Base-by-base conservation (phyloP, 2,888 invertebrate species). In the Tinea trinotella region DNA sequence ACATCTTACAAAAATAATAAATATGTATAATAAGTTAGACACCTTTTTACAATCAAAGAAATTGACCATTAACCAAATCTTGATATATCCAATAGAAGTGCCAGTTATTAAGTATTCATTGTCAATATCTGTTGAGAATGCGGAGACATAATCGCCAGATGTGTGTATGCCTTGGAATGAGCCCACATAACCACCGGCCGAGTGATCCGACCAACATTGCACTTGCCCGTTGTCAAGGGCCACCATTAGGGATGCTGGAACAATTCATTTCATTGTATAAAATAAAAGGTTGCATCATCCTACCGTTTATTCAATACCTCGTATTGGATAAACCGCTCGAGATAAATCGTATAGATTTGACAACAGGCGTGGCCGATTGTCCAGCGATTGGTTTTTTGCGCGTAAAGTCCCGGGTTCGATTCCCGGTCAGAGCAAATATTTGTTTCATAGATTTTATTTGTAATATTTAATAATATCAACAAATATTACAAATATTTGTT, bases 131-230 rank as follows among this genome's bases (percentile, higher is more conserved):
- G 93, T 91, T 30, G 89, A 80, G 85, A 96, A 88, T 15, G 91
- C 84, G 12, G 91, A 79, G 46, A 91, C 90, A 64, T 90, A 91
- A 70, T 88, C 87, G 3, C 90, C 90, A 2, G 88, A 79, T 20
- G 88, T 86, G 70, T 94, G 93, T 36, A 91, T 88, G 2, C 90
- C 91, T 40, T 81, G 87, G 74, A 94, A 95, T 19, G 91, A 86
- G 24, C 88, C 89, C 55, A 93, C 76, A 70, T 89, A 91, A 5
- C 93, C 92, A 9, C 93, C 93, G 9, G 88, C 88, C 35, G 90
- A 87, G 71, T 94, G 93, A 70, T 94, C 92, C 13, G 94, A 94
- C 92, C 95, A 96, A 17, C 92, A 88, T 77, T 95, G 93, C 57
- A 94, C 84, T 56, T 88, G 80, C 0, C 95, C 95, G 59, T 92